A percentile compares a stretch with the other conserved stretches of the same genome.
phyloP scores from a whole-genome alignment of 2,113 vertebrate genomes.

The Lophochroa leadbeateri region DNA sequence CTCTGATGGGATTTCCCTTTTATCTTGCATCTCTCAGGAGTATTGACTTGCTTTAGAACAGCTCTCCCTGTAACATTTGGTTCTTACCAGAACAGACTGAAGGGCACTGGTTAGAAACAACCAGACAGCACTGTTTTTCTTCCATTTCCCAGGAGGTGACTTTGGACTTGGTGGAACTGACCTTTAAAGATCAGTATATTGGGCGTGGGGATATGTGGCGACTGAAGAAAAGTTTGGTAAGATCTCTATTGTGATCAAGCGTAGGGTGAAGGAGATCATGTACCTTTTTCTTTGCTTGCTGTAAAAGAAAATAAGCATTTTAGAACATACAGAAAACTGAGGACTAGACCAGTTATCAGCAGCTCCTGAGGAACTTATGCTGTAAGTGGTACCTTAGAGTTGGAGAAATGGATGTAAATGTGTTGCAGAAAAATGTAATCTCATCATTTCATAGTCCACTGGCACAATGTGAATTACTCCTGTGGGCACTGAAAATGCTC shows the following conservation, averaged over 20 bases:
- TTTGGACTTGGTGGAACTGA: constrained; percentile 94
- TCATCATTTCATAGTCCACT: neutral
- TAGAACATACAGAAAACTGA: neutral
- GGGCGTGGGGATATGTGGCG: constrained; percentile 99
- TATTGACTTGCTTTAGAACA: neutral
- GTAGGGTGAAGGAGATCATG: neutral
- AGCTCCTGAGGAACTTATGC: neutral
- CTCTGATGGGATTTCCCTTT: neutral
- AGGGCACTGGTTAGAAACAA: neutral
- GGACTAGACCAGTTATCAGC: neutral
- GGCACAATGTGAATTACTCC: neutral
- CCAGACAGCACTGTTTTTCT: neutral
- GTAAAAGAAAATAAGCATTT: neutral
- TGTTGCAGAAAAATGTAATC: neutral
- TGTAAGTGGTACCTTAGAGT: neutral
- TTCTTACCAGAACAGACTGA: neutral
- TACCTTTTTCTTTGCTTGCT: neutral
- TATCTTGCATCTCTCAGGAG: neutral
- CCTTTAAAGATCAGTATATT: constrained; percentile 98
- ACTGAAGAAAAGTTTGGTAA: constrained; percentile 95
- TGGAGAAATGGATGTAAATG: neutral
- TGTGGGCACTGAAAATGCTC: neutral
- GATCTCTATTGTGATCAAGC: neutral
- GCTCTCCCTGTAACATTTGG: neutral
- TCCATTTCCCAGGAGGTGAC: constrained; percentile 87